A percentile compares a stretch with the other conserved stretches of the same genome.
Conservation (phyloP, 1,140 invertebrate genomes). For the Drosophila rhopaloa region DNA sequence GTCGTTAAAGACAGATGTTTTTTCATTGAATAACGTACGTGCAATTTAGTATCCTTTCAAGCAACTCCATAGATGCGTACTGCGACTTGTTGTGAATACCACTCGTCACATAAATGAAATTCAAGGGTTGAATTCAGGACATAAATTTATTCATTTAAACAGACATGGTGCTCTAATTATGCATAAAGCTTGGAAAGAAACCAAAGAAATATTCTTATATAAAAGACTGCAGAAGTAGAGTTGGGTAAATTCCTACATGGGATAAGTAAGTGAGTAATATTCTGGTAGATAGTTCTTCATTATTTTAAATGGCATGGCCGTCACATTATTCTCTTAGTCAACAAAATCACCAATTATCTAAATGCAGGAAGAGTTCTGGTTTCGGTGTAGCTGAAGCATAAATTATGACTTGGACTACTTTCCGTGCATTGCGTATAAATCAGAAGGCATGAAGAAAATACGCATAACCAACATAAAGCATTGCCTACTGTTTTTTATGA, state of each 20-base stretch:
- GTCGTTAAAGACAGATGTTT: background rate
- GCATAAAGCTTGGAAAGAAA: conserved; percentile 24
- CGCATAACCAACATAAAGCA: conserved; percentile 58
- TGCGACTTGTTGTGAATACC: conserved; percentile 14
- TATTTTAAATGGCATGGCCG: conserved; percentile 9
- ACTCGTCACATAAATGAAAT: conserved; percentile 32
- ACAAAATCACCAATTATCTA: conserved; percentile 64
- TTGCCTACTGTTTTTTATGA: conserved; percentile 55
- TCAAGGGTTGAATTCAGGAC: conserved; percentile 40
- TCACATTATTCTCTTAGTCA: conserved; percentile 19
- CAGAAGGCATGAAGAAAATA: conserved; percentile 54
- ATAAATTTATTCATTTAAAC: conserved; percentile 70
- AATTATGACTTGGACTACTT: conserved; percentile 60
- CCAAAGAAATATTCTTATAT: conserved; percentile 1
- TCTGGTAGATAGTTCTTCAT: background rate
- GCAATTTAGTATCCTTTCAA: conserved; percentile 17
- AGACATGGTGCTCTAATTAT: conserved; percentile 73
- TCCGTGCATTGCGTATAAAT: conserved; percentile 57
- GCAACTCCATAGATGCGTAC: conserved; percentile 15
- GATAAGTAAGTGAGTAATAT: background rate
- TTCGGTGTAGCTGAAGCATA: conserved; percentile 46
- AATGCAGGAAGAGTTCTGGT: conserved; percentile 38
- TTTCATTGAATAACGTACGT: background rate
- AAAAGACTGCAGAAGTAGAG: conserved; percentile 1
- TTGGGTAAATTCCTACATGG: too few relatives aligned